These are phyloP conservation scores for Magallana nippona DNA, from an alignment of 2,888 invertebrate genomes.

Conservation along the genomic window DNA sequence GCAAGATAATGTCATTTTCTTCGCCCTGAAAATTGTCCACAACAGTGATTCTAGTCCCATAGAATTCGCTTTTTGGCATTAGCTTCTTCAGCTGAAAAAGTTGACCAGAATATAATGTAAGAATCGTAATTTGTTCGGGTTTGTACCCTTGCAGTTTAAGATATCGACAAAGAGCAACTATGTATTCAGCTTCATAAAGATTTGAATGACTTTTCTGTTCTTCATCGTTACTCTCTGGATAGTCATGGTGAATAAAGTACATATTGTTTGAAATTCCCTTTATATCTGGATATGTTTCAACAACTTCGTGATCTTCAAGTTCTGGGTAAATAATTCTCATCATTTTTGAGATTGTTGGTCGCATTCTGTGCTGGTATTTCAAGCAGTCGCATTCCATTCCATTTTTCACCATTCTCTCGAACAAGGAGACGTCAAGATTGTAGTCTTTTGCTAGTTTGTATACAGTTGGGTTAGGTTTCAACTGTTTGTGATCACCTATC, in stretches of 20 bases:
- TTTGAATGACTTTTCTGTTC: constrained; percentile 75
- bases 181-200: constrained; percentile 73
- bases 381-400: constrained; percentile 84
- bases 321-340: constrained; percentile 72
- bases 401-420: constrained; percentile 89
- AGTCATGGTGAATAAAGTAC: constrained; percentile 73
- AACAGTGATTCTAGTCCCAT: constrained; percentile 67
- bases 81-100: constrained; percentile 63
- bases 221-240: constrained; percentile 63
- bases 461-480: constrained; percentile 87
- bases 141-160: constrained; percentile 75
- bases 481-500: constrained; percentile 91
- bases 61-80: constrained; percentile 67
- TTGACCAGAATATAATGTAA: constrained; percentile 77
- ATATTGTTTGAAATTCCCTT: constrained; percentile 72
- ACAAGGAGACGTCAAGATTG: constrained; percentile 88
- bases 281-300: constrained; percentile 63
- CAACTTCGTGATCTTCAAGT: constrained; percentile 70
- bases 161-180: constrained; percentile 71
- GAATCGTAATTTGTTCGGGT: constrained; percentile 73
- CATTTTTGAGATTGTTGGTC: constrained; percentile 75
- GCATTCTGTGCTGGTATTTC: constrained; percentile 83
- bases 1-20: constrained; percentile 78
- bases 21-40: constrained; percentile 79
- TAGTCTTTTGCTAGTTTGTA: constrained; percentile 85